Evolutionary conservation across 2,888 invertebrate species (phyloP), one percentile per base, ranked within the genome.

Genomic region (Lypha dubia): DNA sequence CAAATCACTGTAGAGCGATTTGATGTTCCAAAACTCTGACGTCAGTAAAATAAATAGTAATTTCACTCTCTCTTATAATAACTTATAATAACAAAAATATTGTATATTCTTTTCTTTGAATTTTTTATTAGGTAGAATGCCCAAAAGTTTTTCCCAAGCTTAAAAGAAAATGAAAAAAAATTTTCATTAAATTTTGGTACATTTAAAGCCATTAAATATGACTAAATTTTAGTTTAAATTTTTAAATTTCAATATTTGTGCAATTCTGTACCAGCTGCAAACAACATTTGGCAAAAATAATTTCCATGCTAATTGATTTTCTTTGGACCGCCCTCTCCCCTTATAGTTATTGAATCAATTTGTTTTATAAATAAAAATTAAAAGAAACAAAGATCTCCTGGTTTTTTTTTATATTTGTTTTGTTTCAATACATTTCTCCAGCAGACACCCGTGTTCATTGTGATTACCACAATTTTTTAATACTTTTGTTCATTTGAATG

Each of bases 1-100:
- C 15, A 41, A 44, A 24, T 41, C 38, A 53, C 3, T 46, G 2
- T 28, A 46, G 20, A 76, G 53, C 8, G 11, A 8, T 46, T 17
- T 22, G 46, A 17, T 51, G 15, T 17, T 49, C 6, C 22, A 41
- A 67, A n/a, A 60, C 20, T 32, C 70, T 62, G 70, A 46, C 77
- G 77, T 62, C 62, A 70, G 22, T 13, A 28, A 56, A 62, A 79
- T 28, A 20, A 20, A 51, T 41, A 44, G 17, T 38, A 11, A 38
- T 46, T 60, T 20, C 9, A 38, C 4, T 68, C 1, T 68, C 20
- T 17, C 4, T 44, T 32, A 51, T 17, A 63, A 38, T 58, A 20
- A 67, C 58, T 24, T n/a, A 28, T 56, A 58, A 51, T 51, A 49
- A 49, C 20, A 58, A 58, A 76, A 13, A 35, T 32, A 46, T 20